A percentile compares a stretch with the other conserved stretches of the same genome.
These are phyloP conservation scores for Tor tambroides DNA, from an alignment of 2,113 vertebrate genomes.

Conservation along the genomic window DNA sequence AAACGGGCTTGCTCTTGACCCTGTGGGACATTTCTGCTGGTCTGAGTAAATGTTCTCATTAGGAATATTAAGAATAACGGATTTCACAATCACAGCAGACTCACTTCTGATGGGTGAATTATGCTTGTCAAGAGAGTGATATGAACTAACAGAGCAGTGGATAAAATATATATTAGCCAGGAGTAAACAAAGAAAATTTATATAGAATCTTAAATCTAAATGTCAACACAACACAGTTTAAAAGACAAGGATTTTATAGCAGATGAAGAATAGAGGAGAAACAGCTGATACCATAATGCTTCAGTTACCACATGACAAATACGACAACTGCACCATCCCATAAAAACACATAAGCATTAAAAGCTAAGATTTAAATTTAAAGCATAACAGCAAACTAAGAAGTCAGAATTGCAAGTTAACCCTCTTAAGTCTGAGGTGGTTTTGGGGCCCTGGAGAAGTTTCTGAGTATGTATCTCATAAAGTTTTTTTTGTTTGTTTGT, in stretches of 20 bases:
- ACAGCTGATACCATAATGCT: conserved; percentile 3
- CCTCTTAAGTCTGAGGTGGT: too few species aligned
- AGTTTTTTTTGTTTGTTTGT: too few species aligned
- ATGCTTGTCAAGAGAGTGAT: conserved; percentile 41
- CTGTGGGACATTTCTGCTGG: conserved; percentile 38
- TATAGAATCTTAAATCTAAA: conserved; percentile 18
- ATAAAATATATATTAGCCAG: background rate
- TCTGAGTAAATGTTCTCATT: conserved; percentile 53
- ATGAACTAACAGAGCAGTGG: conserved; percentile 4
- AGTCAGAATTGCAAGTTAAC: too few species aligned
- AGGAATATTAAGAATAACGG: conserved; percentile 56
- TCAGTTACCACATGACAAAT: background rate
- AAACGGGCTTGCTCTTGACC: conserved; percentile 49
- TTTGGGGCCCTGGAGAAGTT: too few species aligned
- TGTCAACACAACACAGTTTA: conserved; percentile 3
- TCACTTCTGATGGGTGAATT: conserved; percentile 40
- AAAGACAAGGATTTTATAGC: conserved; percentile 22
- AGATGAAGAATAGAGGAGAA: conserved; percentile 14
- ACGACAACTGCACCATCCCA: background rate
- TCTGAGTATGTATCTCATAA: too few species aligned
- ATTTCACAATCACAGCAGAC: conserved; percentile 47
- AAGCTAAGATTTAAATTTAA: background rate
- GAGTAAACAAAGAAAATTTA: background rate
- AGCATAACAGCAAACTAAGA: background rate
- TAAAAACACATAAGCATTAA: background rate